Conservation (phyloP, 2,888 invertebrate species). For the Amblyjoppa proteus region DNA sequence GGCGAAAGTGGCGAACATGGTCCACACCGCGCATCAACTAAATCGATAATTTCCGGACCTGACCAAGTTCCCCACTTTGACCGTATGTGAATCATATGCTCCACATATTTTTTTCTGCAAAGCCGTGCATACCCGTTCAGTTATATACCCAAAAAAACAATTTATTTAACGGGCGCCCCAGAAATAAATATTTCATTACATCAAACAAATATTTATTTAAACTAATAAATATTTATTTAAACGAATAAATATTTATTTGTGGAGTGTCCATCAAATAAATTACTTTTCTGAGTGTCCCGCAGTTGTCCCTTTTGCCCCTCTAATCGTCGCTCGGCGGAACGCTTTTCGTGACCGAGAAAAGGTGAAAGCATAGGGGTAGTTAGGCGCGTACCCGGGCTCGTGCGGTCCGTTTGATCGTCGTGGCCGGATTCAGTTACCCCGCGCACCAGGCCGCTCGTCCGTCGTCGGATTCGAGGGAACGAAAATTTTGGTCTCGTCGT, state of each 20-base stretch:
- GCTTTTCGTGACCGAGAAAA: background rate
- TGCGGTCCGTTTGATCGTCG: conserved; percentile 56
- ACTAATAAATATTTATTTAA: too few relatives aligned
- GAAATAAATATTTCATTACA: too few relatives aligned
- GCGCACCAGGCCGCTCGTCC: background rate
- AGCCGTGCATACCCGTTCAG: too few relatives aligned
- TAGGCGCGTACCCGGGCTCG: background rate
- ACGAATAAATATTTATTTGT: too few relatives aligned
- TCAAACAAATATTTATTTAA: too few relatives aligned
- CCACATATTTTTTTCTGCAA: background rate
- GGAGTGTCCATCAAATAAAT: too few relatives aligned
- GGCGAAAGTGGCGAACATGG: too few relatives aligned
- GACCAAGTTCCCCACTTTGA: background rate
- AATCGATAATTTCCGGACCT: background rate
- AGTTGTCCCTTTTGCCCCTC: background rate
- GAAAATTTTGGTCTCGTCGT: conserved; percentile 51
- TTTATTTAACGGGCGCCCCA: too few relatives aligned
- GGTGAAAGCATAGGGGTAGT: background rate
- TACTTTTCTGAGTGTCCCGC: background rate
- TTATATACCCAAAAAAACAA: too few relatives aligned
- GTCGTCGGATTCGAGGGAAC: conserved; percentile 24
- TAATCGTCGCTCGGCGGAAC: background rate
- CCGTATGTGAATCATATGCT: background rate
- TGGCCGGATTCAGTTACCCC: conserved; percentile 31
- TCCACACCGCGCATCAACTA: too few relatives aligned